Evolutionary conservation across 2,797 vertebrate species (phyloP).

Genomic region (Otolemur crassicaudatus): DNA sequence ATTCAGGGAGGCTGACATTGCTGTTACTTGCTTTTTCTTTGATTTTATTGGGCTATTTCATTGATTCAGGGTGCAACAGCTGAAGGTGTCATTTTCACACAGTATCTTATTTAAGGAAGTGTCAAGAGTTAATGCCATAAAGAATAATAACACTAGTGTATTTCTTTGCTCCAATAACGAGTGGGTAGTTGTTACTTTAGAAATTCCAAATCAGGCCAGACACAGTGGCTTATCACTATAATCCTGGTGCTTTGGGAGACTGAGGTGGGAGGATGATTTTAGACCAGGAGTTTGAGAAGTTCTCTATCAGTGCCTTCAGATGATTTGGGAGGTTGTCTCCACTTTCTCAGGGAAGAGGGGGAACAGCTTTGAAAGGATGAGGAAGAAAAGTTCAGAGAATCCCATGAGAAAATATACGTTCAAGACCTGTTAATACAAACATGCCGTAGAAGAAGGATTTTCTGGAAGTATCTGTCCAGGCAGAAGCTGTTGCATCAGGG

Average conservation of each 20-base stretch:
- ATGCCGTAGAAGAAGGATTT: neutral
- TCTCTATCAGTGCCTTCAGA: neutral
- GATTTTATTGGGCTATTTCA: neutral
- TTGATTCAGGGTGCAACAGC: neutral
- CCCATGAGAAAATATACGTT: neutral
- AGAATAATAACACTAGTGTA: neutral
- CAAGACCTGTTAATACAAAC: neutral
- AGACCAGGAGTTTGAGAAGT: neutral
- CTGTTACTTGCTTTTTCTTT: neutral
- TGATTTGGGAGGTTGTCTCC: neutral
- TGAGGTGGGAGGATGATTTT: no score
- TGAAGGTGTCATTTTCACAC: neutral
- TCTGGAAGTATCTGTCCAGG: neutral
- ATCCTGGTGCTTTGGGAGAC: no score
- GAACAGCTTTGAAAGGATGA: neutral
- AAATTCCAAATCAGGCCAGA: neutral
- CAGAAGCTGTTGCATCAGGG: neutral
- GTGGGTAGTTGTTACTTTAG: neutral
- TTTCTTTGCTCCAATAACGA: neutral
- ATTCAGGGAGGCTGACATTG: no score
- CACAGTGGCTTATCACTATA: no score
- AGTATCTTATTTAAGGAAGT: no score
- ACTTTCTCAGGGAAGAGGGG: neutral
- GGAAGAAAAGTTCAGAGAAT: neutral
- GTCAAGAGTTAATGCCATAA: neutral